Evolutionary conservation across 2,113 vertebrate genomes (phyloP), one percentile per base, ranked within the genome.

Genomic region (Meleagris gallopavo): DNA sequence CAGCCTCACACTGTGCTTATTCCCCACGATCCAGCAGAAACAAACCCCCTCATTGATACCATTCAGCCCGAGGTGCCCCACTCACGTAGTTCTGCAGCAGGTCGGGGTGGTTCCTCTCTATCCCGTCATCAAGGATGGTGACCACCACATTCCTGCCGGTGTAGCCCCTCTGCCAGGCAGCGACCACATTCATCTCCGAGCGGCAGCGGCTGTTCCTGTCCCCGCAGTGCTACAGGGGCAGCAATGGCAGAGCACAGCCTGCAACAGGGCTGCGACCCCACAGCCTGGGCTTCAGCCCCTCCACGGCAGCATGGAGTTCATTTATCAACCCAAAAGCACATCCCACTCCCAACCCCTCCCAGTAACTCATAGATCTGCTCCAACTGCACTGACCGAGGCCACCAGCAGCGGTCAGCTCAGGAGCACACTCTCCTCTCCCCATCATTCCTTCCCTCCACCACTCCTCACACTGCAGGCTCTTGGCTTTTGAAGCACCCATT

Each of bases 21-120:
- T 50, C 2, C 2, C 61, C 34, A 69, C 73, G 58, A 70, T 14
- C 58, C 75, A 57, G 69, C 89, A 36, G 52, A 50, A 85, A 85
- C 43, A 55, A 78, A 4, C n/a, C 34, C 41, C 34, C 10, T 29
- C 13, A 20, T 13, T 6, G 46, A 22, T 15, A 30, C 25, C 6
- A 13, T 8, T 34, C 57, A 60, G 20, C n/a, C 57, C 57, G 24
- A 7, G 60, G 61, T 12, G 36, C 36, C 25, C 61, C 61, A 40
- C 61, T 98, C 88, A 98, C 98, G 2, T 98, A 98, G 77, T 98
- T 98, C 10, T 97, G 97, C 81, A 97, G 91, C 67, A 98, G 97
- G 79, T 98, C 98, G 0, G 98, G 98, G 84, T 98, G 98, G 75
- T 97, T 98, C 74, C 97, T 97, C 95, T 98, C 98, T 38, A 98